phyloP scores from a whole-genome alignment of 2,113 vertebrate genomes.

The Tyto alba region DNA sequence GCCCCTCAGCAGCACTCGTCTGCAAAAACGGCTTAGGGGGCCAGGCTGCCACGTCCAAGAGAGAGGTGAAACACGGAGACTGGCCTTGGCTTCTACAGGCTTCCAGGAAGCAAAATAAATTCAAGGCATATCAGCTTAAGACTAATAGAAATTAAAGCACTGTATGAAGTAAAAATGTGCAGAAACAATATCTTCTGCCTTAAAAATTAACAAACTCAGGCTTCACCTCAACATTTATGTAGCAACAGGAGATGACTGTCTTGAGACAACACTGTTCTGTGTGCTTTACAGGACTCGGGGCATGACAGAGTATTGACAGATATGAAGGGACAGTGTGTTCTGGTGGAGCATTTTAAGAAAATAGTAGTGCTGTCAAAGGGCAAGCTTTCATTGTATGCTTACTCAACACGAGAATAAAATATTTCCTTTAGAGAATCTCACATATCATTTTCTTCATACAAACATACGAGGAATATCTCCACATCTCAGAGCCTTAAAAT shows the following conservation, averaged over 20 bases:
- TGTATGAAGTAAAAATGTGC: neutral
- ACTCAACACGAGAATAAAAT: constrained; percentile 39
- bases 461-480: neutral
- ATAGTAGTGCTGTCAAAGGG: constrained; percentile 45
- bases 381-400: constrained; percentile 22
- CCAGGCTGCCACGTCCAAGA: neutral
- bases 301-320: neutral
- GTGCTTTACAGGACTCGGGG: neutral
- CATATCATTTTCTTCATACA: neutral
- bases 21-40: neutral
- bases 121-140: neutral
- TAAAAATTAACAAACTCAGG: constrained; percentile 23
- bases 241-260: constrained; percentile 10
- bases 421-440: constrained; percentile 59
- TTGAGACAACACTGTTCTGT: neutral
- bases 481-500: neutral
- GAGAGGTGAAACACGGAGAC: neutral
- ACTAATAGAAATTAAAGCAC: neutral
- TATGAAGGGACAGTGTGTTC: constrained; percentile 24
- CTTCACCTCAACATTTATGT: constrained; percentile 37
- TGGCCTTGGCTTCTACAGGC: neutral
- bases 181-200: constrained; percentile 21
- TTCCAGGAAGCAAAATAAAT: constrained; percentile 19
- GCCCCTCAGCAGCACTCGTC: neutral
- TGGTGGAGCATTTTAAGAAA: constrained; percentile 29